phyloP scores from a whole-genome alignment of 2,888 invertebrate species.

The Tiphia femorata region DNA sequence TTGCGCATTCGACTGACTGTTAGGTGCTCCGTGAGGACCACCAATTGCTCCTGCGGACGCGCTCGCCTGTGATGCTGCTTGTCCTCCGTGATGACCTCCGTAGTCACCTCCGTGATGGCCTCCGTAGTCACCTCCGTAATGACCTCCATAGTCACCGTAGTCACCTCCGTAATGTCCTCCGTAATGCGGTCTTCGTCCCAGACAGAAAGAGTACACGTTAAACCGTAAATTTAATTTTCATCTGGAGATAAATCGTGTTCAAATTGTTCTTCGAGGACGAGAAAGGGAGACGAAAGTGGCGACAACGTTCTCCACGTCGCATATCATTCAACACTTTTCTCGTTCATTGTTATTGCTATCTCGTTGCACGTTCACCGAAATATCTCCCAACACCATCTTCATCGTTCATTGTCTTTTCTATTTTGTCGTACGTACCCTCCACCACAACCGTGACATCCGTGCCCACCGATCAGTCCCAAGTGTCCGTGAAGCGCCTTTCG shows the following conservation, averaged over 20 bases:
- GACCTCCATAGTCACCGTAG: constrained; percentile 28
- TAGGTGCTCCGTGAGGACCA: constrained; percentile 31
- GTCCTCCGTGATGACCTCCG: constrained; percentile 29
- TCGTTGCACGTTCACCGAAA: too few relatives aligned
- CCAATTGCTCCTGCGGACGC: constrained; percentile 49
- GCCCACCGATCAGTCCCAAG: constrained; percentile 25
- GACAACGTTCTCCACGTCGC: too few relatives aligned
- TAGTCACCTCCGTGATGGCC: constrained; percentile 31
- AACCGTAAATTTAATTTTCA: too few relatives aligned
- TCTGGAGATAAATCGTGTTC: too few relatives aligned
- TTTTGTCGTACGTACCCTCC: constrained; percentile 23
- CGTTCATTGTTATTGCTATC: too few relatives aligned
- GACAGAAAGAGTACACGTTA: too few relatives aligned
- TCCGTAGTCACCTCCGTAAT: constrained; percentile 32
- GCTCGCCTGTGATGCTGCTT: constrained; percentile 46
- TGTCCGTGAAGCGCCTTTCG: constrained; percentile 29
- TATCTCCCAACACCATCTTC: too few relatives aligned
- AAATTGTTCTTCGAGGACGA: too few relatives aligned
- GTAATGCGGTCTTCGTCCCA: too few relatives aligned
- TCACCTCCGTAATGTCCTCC: constrained; percentile 28
- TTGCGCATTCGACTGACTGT: constrained; percentile 53
- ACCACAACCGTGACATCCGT: constrained; percentile 36
- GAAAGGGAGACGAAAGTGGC: too few relatives aligned
- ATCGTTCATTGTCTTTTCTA: constrained; percentile 1
- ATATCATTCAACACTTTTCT: too few relatives aligned